A percentile compares a stretch with the other conserved stretches of the same genome.
Evolutionary conservation across 2,113 vertebrate species (phyloP).

Genomic region (Pundamilia nyererei): DNA sequence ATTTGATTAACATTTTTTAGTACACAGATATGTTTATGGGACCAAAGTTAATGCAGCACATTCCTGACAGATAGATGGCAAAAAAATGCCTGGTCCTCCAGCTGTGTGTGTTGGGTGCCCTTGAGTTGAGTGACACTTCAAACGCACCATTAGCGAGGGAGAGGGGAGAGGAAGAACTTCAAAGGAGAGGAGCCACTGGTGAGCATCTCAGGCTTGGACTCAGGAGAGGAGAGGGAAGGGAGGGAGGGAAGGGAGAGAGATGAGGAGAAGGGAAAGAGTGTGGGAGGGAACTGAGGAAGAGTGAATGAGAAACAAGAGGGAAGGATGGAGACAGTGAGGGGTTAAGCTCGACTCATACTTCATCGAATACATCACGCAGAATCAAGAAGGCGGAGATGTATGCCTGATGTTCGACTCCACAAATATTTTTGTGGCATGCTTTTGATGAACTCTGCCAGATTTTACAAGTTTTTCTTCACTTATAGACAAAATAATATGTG

Average conservation of each 20-base stretch:
- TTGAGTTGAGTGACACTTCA: conserved; percentile 70
- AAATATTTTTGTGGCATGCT: neutral
- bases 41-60: neutral
- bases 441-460: neutral
- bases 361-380: neutral
- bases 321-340: neutral
- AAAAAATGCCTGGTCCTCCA: conserved; percentile 5
- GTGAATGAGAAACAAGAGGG: neutral
- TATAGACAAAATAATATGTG: neutral
- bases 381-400: neutral
- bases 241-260: neutral
- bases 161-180: conserved; percentile 41
- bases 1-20: neutral
- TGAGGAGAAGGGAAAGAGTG: neutral
- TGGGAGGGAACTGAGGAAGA: neutral
- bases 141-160: conserved; percentile 48
- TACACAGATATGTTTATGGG: neutral
- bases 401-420: neutral
- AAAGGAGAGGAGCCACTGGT: conserved; percentile 56
- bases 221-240: conserved; percentile 14
- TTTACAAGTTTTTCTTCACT: neutral
- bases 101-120: conserved; percentile 52
- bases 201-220: conserved; percentile 43
- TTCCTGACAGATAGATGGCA: neutral
- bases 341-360: neutral